phyloP scores from a whole-genome alignment of 2,888 invertebrate genomes.

The Tholera decimalis region DNA sequence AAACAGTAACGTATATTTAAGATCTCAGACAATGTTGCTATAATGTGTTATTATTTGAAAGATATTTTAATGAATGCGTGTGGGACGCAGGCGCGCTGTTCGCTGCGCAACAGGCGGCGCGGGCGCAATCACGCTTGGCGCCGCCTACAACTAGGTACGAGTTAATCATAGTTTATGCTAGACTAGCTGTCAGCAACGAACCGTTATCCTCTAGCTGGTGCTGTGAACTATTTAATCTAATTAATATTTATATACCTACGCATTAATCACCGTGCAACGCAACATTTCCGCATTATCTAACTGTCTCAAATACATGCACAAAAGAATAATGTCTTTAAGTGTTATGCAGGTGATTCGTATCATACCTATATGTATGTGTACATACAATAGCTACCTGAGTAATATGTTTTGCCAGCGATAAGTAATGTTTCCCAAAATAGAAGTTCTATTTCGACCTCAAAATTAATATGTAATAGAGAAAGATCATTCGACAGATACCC shows the following conservation, averaged over 20 bases:
- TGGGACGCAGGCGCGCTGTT: slow-evolving; percentile 52
- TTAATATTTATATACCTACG: slow-evolving; percentile 49
- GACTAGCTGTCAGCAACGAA: slow-evolving; percentile 55
- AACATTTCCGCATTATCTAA: slow-evolving; percentile 17
- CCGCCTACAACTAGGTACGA: slow-evolving; percentile 64
- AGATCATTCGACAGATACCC: neutral
- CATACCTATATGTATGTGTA: neutral
- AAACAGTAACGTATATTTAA: slow-evolving; percentile 18
- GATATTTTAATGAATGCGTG: slow-evolving; percentile 61
- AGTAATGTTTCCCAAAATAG: slow-evolving; percentile 17
- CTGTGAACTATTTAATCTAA: slow-evolving; percentile 54
- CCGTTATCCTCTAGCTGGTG: slow-evolving; percentile 57
- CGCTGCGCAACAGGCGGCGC: slow-evolving; percentile 48
- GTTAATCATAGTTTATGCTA: slow-evolving; percentile 67
- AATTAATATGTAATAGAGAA: slow-evolving; percentile 8
- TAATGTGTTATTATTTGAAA: slow-evolving; percentile 47
- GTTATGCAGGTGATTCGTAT: slow-evolving; percentile 14
- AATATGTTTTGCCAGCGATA: slow-evolving; percentile 5
- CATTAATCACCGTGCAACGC: slow-evolving; percentile 25
- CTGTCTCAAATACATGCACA: slow-evolving; percentile 25
- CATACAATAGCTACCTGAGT: slow-evolving; percentile 22
- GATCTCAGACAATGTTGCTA: slow-evolving; percentile 35
- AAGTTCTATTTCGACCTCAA: slow-evolving; percentile 4
- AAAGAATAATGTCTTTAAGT: slow-evolving; percentile 27
- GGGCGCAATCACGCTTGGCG: slow-evolving; percentile 61